phyloP scores from a whole-genome alignment of 2,113 vertebrate species.

The Phrynocephalus versicolor region DNA sequence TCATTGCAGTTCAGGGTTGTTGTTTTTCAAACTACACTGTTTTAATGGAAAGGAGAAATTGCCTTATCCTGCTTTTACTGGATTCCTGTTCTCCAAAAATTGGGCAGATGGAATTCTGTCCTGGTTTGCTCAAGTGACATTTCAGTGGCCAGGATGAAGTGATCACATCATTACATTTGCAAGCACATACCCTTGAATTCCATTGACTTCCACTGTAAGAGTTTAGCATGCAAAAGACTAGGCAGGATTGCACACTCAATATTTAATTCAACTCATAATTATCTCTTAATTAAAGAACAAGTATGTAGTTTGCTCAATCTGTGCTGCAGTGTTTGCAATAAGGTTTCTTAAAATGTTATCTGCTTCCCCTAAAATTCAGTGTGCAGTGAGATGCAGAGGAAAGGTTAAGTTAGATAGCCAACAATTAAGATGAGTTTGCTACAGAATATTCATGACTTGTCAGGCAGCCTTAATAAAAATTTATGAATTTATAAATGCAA shows the following conservation, averaged over 20 bases:
- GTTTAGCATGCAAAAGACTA: background rate
- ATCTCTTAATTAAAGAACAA: slow-evolving; percentile 37
- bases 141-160: slow-evolving; percentile 11
- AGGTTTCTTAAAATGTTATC: slow-evolving; percentile 28
- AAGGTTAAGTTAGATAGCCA: background rate
- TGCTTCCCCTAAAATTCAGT: background rate
- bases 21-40: too few relatives aligned
- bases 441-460: slow-evolving; percentile 6
- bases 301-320: slow-evolving; percentile 35
- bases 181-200: background rate
- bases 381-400: background rate
- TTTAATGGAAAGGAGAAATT: background rate
- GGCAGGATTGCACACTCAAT: slow-evolving; percentile 8
- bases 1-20: too few relatives aligned
- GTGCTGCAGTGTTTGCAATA: slow-evolving; percentile 6
- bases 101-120: background rate
- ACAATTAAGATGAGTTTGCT: slow-evolving; percentile 42
- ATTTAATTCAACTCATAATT: slow-evolving; percentile 16
- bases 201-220: background rate
- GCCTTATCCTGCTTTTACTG: background rate
- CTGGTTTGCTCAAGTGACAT: background rate
- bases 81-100: background rate
- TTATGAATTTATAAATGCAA: slow-evolving; percentile 7
- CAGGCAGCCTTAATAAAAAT: slow-evolving; percentile 14
- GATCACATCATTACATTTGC: slow-evolving; percentile 9